Base-by-base conservation (phyloP, 2,113 vertebrate genomes). In the Nycticebus coucang region DNA sequence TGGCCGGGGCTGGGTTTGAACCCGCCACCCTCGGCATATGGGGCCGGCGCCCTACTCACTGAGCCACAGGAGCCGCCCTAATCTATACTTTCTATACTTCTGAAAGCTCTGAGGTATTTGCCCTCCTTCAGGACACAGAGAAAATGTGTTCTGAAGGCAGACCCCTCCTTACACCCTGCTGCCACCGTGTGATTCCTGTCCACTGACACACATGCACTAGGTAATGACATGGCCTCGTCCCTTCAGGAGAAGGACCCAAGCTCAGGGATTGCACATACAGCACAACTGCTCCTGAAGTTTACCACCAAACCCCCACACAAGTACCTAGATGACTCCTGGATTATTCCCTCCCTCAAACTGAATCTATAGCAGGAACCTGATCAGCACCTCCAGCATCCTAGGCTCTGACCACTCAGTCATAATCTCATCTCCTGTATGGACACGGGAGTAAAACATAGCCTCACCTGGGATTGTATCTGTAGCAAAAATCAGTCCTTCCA, bases 361-460 rank as follows among this genome's bases (percentile, higher is more conserved):
- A 41, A 41, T 41, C 35, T 41, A 22, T 6, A 41, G 35, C 5
- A 74, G 21, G 10, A 74, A 14, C 12, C 22, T 3, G 24, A 13
- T 26, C 12, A 50, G 8, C 7, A 50, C 5, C 12, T 41, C 21
- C 11, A 74, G 12, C 10, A 24, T 0, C 4, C 5, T 1, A 74
- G 71, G 71, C 71, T 74, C 11, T 74, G 71, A 74, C 22, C 12
- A 26, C 71, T 5, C 22, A 2, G 6, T 74, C 37, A 22, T 41
- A 7, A 24, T 14, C 11, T 72, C 13, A 45, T 41, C 71, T 71
- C n/a, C 68, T 26, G 13, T 22, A 11, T 74, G 37, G 12, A 62
- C 37, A 26, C 35, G 41, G 22, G 71, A 26, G 1, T 26, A 26
- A 26, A 35, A 41, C 71, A 74, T 26, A 74, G 71, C 71, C 10